Base-by-base conservation (phyloP, 2,888 invertebrate species). In the Charanyca ferruginea region DNA sequence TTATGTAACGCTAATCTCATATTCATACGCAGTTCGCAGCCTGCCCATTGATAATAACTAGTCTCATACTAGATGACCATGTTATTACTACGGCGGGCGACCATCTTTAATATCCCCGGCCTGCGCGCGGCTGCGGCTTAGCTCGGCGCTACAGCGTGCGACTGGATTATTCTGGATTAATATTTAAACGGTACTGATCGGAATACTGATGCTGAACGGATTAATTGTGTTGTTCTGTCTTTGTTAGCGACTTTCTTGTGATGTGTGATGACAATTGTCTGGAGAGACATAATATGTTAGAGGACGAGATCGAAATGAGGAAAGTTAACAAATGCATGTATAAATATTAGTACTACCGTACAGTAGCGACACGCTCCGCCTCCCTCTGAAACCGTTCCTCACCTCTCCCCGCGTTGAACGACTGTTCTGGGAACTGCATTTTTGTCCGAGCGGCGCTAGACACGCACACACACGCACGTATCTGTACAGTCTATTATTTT, bases 111-210 rank as follows among this genome's bases (percentile, higher is more conserved):
- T 61, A 49, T 48, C 35, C 49, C 35, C 28, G 11, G 9, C 22
- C 5, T 49, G 11, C 13, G 22, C 4, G 49, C 11, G 25, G 20
- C 8, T 48, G 70, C 58, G 32, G 28, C 57, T 38, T 3, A 41
- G 66, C 49, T 9, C 13, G 20, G 11, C 32, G 44, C 20, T 28
- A 23, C 32, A 13, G 22, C 25, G 20, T 9, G 42, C 48, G 42
- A 8, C 62, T 49, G 71, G 49, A 51, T 67, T 67, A 71, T 38
- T 45, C 11, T 22, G 49, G 62, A 67, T 67, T 71, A 61, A 71
- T 67, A 71, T 44, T 35, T 71, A 67, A 67, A 62, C 71, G 62
- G 42, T 38, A 5, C 62, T 71, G 62, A 62, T 45, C 71, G 9
- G 63, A 67, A 71, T 71, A 62, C 72, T 62, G 63, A 71, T 71